Base-by-base conservation (phyloP, 2,888 invertebrate species). In the Amblyjoppa proteus region DNA sequence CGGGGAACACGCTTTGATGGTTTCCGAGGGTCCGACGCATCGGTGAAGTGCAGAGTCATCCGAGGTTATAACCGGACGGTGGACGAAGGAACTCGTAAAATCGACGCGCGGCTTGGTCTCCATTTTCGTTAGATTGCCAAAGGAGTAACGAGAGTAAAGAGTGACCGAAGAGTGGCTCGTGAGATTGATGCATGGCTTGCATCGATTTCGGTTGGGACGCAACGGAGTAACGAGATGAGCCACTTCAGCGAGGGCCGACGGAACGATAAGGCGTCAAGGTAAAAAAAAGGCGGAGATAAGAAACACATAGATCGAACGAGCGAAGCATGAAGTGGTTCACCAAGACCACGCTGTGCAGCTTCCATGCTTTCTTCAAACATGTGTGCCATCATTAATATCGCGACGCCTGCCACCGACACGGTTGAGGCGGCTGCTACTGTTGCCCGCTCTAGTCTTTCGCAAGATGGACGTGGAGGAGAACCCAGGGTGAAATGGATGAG, bases 361-460 rank as follows among this genome's bases (percentile, higher is more conserved):
- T 20, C 58, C 16, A 9, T 31, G n/a, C 45, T 49, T 61, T 58
- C 69, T 69, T 28, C 31, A 25, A 70, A 38, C 64, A 71, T 20
- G 58, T 64, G 70, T 79, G 64, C 38, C 38, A 79, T 79, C 79
- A 79, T 79, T 79, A 79, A 79, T 79, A 79, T 64, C 51, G 20
- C 69, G 79, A 64, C 64, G 70, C 71, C 71, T 71, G 61, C n/a
- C 56, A 25, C 31, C 58, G 45, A 78, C 68, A 41, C 53, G 66
- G 49, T 20, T 64, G 70, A 70, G 31, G 61, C 25, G n/a, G 56
- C 56, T 25, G 31, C 38, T n/a, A 13, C 9, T 38, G 25, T 16
- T 31, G 34, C 11, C 49, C 51, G 45, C 45, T 38, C 70, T 9
- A 38, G 31, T 69, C 58, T 61, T 56, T 49, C 45, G 34, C 34